Evolutionary conservation across 2,113 vertebrate genomes (phyloP).

Genomic region (Scomber scombrus): DNA sequence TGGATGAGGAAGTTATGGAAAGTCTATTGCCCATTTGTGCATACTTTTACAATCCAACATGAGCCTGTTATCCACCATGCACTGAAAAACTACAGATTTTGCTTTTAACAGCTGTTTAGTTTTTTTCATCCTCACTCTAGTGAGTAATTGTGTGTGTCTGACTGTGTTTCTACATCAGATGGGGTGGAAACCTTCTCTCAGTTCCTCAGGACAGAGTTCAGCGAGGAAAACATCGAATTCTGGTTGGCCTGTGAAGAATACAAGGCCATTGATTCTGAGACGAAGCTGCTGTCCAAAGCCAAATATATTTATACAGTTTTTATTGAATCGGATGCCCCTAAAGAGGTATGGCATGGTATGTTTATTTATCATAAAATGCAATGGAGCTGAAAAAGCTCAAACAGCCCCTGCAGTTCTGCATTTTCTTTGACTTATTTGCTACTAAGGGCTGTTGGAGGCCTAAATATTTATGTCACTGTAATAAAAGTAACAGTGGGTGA

Average conservation of each 20-base stretch:
- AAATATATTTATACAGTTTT: constrained; percentile 92
- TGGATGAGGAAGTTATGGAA: constrained; percentile 8
- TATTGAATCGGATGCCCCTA: constrained; percentile 90
- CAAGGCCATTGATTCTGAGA: constrained; percentile 88
- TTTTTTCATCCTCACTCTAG: background rate
- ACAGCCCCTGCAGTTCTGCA: background rate
- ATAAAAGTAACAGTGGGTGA: constrained; percentile 44
- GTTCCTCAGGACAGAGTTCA: constrained; percentile 95
- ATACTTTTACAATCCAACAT: background rate
- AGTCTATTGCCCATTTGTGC: background rate
- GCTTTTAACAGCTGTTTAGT: constrained; percentile 2
- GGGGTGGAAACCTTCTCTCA: constrained; percentile 90
- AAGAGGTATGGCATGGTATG: constrained; percentile 88
- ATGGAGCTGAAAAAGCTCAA: constrained; percentile 16
- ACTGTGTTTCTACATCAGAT: constrained; percentile 78
- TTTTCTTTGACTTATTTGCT: constrained; percentile 48
- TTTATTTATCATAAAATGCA: constrained; percentile 40
- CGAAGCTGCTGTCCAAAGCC: constrained; percentile 88
- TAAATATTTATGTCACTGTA: constrained; percentile 44
- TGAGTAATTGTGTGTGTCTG: constrained; percentile 14
- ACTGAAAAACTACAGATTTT: background rate
- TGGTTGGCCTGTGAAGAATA: constrained; percentile 96
- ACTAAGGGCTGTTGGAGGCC: constrained; percentile 15
- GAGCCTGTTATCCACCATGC: background rate
- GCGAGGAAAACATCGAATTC: constrained; percentile 98